Base-by-base conservation (phyloP, 2,797 vertebrate species). In the Megalops cyprinoides region DNA sequence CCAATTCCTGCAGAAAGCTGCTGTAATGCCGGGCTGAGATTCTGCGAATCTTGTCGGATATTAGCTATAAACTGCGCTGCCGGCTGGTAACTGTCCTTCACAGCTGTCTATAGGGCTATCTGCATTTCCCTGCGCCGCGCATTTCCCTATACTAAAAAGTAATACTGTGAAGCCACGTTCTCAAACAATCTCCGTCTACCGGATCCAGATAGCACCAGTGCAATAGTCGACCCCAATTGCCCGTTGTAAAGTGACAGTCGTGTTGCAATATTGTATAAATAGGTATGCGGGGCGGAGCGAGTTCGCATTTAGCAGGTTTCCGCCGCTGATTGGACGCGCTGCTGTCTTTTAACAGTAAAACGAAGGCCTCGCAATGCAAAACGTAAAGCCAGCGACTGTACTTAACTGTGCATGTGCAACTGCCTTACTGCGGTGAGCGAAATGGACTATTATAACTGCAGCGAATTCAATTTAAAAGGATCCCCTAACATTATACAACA, bases 181-280 rank as follows among this genome's bases (percentile, higher is more conserved):
- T 73, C n/a, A 74, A 74, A 48, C 37, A 49, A 7, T 7, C 1
- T 49, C 9, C n/a, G n/a, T 74, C 71, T 46, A 74, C 49, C 46
- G 6, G 65, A 18, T 20, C 37, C 44, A 71, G 12, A 51, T 48
- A 39, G 23, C 9, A 49, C 71, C 20, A 28, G 6, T 3, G 9
- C 25, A 31, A 48, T 8, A 4, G 42, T 9, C 62, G 31, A 42
- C 25, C 4, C 51, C 78, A 81, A 75, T 58, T 75, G 75, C 83
- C 82, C 75, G 77, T 85, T 78, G 67, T 58, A 79, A 84, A 87
- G 77, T 89, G 88, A 84, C 37, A 42, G 67, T 8, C 58, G 78
- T 71, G 82, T 28, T 74, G 90, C 85, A 78, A 51, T 75, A 71
- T 82, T 31, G 78, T 86, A 92, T 89, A 91, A 88, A 90, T 87